These are phyloP conservation scores for Orius laevigatus DNA, from an alignment of 1,140 invertebrate genomes.

Conservation along the genomic window DNA sequence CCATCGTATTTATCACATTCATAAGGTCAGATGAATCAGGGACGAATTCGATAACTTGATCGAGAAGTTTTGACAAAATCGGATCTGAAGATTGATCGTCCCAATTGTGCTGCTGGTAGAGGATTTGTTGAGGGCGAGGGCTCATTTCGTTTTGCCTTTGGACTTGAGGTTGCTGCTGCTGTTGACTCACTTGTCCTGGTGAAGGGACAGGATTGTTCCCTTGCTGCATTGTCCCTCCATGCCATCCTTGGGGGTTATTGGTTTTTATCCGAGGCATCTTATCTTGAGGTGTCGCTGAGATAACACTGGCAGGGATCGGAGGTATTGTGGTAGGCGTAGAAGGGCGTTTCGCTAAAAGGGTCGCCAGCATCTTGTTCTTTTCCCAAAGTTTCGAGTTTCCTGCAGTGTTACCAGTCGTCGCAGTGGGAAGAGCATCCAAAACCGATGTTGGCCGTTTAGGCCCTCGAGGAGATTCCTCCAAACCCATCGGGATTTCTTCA, in stretches of 20 bases:
- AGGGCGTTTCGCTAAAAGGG: slow-evolving; percentile 60
- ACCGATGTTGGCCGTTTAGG: no score
- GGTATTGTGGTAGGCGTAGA: slow-evolving; percentile 50
- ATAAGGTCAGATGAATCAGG: slow-evolving; percentile 27
- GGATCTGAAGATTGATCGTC: slow-evolving; percentile 36
- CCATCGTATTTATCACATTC: slow-evolving; percentile 32
- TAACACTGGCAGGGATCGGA: slow-evolving; percentile 43
- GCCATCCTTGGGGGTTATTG: slow-evolving; percentile 22
- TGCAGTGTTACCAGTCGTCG: slow-evolving; percentile 24
- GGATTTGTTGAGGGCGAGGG: slow-evolving; percentile 14
- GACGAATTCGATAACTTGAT: slow-evolving; percentile 66
- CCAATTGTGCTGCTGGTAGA: slow-evolving; percentile 19
- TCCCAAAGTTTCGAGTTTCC: slow-evolving; percentile 53
- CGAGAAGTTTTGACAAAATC: slow-evolving; percentile 60
- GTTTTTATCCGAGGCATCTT: slow-evolving; percentile 34
- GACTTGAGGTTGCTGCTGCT: slow-evolving; percentile 23
- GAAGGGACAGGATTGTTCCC: not conserved
- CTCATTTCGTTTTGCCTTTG: slow-evolving; percentile 26
- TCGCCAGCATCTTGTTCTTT: slow-evolving; percentile 74
- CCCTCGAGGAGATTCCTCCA: no score
- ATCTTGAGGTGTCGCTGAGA: slow-evolving; percentile 46
- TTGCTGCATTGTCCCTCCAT: slow-evolving; percentile 26
- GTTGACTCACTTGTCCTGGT: not conserved
- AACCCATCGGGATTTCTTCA: slow-evolving; percentile 5
- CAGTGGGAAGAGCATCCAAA: slow-evolving; percentile 3